Percentiles rank a stretch among this genome's conserved stretches.
Evolutionary conservation across 2,888 invertebrate genomes (phyloP).

Genomic region (Cepaea hortensis): DNA sequence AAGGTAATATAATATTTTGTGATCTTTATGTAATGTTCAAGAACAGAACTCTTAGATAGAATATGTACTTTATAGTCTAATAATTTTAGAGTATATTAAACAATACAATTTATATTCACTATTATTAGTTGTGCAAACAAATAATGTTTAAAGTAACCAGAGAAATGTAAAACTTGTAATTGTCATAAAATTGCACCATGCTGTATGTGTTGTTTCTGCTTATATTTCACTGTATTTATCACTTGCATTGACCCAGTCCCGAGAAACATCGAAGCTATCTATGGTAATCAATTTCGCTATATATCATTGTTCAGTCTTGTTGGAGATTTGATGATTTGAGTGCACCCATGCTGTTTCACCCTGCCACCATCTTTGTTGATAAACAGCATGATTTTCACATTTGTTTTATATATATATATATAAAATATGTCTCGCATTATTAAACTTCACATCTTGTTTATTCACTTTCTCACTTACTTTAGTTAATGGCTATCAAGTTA

Average conservation of each 20-base stretch:
- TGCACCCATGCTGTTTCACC: neutral
- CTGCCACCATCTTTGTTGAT: neutral
- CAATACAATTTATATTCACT: neutral
- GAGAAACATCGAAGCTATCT: constrained; percentile 14
- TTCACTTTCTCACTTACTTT: too few species aligned
- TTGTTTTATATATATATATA: neutral
- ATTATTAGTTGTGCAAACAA: neutral
- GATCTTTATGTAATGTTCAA: too few species aligned
- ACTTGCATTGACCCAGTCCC: constrained; percentile 15
- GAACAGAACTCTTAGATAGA: too few species aligned
- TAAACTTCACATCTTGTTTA: too few species aligned
- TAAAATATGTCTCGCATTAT: too few species aligned
- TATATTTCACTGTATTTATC: constrained; percentile 18
- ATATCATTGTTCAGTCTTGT: neutral
- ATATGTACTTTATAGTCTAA: neutral
- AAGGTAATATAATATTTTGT: too few species aligned
- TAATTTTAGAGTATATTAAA: neutral
- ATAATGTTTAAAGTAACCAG: neutral
- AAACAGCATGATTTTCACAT: neutral
- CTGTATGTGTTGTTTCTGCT: neutral
- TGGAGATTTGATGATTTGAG: neutral
- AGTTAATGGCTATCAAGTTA: too few species aligned
- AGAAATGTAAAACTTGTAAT: neutral
- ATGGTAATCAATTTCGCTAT: constrained; percentile 14
- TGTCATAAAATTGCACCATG: neutral